Conservation (phyloP, 2,888 invertebrate genomes). For the Metopia argyrocephala region DNA sequence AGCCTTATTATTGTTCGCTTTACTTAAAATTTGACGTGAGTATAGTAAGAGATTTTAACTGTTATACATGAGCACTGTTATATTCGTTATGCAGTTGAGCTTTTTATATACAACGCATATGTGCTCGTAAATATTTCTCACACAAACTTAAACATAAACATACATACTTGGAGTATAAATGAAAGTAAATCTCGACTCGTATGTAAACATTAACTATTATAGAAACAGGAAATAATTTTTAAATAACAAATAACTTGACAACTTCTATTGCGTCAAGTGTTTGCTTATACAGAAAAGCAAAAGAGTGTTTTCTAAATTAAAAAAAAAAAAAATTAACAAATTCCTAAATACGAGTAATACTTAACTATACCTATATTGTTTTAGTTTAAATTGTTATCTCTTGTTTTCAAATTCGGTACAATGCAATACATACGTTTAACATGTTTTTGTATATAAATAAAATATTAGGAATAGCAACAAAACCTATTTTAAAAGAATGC, state of each 20-base stretch:
- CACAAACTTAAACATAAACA: background rate
- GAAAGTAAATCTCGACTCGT: no score
- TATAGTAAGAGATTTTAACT: slow-evolving; percentile 23
- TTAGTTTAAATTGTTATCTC: no score
- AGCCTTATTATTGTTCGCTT: background rate
- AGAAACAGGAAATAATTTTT: slow-evolving; percentile 27
- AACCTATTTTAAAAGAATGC: no score
- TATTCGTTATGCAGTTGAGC: background rate
- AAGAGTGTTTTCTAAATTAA: background rate
- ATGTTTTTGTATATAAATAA: no score
- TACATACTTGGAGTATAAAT: no score
- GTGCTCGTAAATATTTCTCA: background rate
- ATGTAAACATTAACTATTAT: no score
- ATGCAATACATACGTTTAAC: no score
- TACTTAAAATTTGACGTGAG: background rate
- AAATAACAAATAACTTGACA: background rate
- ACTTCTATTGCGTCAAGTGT: background rate
- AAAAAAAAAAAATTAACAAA: background rate
- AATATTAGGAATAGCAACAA: no score
- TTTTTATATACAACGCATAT: background rate
- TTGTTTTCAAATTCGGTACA: no score
- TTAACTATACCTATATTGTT: no score
- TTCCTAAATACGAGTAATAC: no score
- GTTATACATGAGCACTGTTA: background rate
- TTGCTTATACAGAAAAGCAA: background rate